These are phyloP conservation scores for Urophycis tenuis DNA, from an alignment of 2,797 vertebrate genomes.

Conservation along the genomic window DNA sequence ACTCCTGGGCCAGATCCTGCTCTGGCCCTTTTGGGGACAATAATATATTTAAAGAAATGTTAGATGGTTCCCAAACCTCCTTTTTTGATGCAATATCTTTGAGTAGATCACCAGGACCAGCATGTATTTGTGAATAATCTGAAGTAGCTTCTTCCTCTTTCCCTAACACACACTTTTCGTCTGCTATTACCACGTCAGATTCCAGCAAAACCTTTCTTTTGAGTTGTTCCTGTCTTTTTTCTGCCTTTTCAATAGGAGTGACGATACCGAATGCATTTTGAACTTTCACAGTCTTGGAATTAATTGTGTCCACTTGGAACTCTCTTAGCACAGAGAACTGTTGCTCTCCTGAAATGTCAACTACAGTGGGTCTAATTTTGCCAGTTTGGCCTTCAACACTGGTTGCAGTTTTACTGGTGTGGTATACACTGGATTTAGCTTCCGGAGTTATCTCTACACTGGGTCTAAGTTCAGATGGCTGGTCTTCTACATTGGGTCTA, in stretches of 20 bases:
- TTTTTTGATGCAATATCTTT: not conserved
- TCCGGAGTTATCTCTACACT: not conserved
- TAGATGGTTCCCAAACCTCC: not conserved
- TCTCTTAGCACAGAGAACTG: not conserved
- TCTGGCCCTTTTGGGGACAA: not conserved
- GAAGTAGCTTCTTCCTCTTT: not conserved
- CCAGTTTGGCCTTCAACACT: not conserved
- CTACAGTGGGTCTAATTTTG: not conserved
- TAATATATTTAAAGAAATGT: not conserved
- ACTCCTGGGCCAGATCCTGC: too few species aligned
- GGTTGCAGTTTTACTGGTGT: not conserved
- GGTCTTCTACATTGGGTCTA: not conserved
- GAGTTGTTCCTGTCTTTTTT: not conserved
- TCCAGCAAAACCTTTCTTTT: not conserved
- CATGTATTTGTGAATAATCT: not conserved
- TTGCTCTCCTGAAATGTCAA: not conserved
- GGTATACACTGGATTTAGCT: not conserved
- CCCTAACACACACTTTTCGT: not conserved
- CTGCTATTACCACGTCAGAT: conserved; percentile 22
- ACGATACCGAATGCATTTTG: conserved; percentile 17
- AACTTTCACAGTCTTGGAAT: conserved; percentile 4
- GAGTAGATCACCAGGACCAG: not conserved
- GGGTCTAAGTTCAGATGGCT: not conserved
- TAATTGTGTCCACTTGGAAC: not conserved
- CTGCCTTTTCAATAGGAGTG: not conserved